These are phyloP conservation scores for Brachionus sp. DNA, from an alignment of 1,140 invertebrate genomes.

Conservation along the genomic window DNA sequence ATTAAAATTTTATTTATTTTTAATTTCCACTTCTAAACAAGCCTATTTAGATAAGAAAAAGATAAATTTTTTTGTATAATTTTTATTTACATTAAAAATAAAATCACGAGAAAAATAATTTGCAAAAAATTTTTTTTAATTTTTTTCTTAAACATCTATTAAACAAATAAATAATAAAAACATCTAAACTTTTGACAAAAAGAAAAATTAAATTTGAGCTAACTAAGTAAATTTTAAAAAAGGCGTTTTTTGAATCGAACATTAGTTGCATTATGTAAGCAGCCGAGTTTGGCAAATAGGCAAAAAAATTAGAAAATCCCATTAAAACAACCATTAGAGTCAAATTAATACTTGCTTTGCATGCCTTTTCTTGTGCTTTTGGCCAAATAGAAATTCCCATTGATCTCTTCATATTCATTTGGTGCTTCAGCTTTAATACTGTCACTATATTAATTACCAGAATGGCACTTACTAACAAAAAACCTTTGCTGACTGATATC, in stretches of 20 bases:
- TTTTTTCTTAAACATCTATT: not conserved
- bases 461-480: not conserved
- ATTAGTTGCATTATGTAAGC: constrained; percentile 32
- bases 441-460: not conserved
- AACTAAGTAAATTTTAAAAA: not conserved
- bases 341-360: not conserved
- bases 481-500: not conserved
- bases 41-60: not conserved
- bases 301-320: not conserved
- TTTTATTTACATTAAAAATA: not conserved
- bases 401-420: not conserved
- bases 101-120: not conserved
- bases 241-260: not conserved
- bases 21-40: not conserved
- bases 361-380: not conserved
- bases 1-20: too few species aligned
- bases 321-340: not conserved
- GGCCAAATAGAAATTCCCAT: not conserved
- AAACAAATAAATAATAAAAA: constrained; percentile 28
- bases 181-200: not conserved
- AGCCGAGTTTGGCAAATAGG: not conserved
- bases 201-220: constrained; percentile 11
- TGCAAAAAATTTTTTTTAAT: not conserved
- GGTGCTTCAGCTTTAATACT: not conserved
- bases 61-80: not conserved